Evolutionary conservation across 2,888 invertebrate genomes (phyloP).

Genomic region (Drosophila siamana): DNA sequence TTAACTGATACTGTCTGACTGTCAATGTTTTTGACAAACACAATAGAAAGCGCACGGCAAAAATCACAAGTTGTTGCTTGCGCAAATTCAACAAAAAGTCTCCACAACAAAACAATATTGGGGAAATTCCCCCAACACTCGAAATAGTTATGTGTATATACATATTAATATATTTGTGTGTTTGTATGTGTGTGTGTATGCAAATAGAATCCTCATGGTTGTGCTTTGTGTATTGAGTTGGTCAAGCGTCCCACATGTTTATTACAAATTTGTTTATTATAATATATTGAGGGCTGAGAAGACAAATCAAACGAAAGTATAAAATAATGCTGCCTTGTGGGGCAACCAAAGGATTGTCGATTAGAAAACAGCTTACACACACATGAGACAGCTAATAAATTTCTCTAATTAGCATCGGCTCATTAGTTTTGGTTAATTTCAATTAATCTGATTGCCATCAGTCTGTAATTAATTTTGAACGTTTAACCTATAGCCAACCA

Average conservation of each 20-base stretch:
- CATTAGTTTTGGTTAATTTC: constrained; percentile 1
- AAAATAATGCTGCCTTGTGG: constrained; percentile 12
- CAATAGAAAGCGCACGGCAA: constrained; percentile 25
- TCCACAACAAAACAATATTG: constrained; percentile 8
- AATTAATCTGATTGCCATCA: neutral
- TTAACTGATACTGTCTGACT: constrained; percentile 24
- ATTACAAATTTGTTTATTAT: constrained; percentile 53
- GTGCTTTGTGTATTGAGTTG: constrained; percentile 17
- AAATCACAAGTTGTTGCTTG: constrained; percentile 20
- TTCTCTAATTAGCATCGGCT: neutral
- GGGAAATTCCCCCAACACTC: neutral
- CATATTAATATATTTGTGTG: no score
- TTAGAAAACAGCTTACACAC: neutral
- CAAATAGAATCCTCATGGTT: constrained; percentile 19
- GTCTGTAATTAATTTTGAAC: constrained; percentile 6
- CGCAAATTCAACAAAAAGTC: constrained; percentile 14
- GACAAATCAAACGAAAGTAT: constrained; percentile 18
- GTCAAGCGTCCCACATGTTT: constrained; percentile 57
- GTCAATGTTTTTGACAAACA: constrained; percentile 40
- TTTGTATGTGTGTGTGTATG: constrained; percentile 8
- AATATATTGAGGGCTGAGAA: constrained; percentile 6
- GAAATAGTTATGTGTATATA: constrained; percentile 2
- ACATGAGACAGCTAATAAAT: neutral
- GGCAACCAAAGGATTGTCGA: neutral
- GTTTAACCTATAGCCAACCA: constrained; percentile 1